Evolutionary conservation across 2,888 invertebrate genomes (phyloP), one percentile per base, ranked within the genome.

Genomic region (Eudasyphora cyanicolor): DNA sequence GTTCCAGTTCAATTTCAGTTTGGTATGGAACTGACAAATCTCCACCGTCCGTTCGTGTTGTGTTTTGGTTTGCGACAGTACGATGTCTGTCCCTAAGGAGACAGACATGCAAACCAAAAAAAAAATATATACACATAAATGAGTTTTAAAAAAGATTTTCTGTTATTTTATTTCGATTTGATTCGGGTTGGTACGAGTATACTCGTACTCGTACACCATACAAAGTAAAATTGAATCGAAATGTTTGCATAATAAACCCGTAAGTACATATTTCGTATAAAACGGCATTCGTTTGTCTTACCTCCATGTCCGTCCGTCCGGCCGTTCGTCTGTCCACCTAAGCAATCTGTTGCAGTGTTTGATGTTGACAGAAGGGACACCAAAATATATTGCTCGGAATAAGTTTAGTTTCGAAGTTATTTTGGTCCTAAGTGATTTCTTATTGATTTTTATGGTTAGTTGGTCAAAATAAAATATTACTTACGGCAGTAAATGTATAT

Each of bases 191-290:
- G 14, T 67, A 42, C n/a, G n/a, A n/a, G n/a, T n/a, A n/a, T n/a
- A n/a, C n/a, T n/a, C n/a, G n/a, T n/a, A n/a, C n/a, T n/a, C n/a
- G n/a, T 67, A 24, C n/a, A n/a, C 0, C 79, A 38, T 14, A 2
- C 38, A 14, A 42, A 21, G 67, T 42, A 21, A 42, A 67, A 67
- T 42, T 67, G 24, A 67, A n/a, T 67, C 67, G 42, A 76, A 78
- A 76, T 78, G 73, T 81, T 81, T 81, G 84, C 81, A 84, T 81
- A 84, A 84, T 80, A 77, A 80, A 83, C 74, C 77, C 77, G 77
- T 80, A 80, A 83, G 70, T 74, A 77, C 38, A 76, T 62, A 27
- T 57, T 57, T 57, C 51, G 51, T 76, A 67, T 62, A 24, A 79
- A n/a, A 82, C 51, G 42, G 27, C 17, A 42, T 51, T 54, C 62